Evolutionary conservation across 2,888 invertebrate species (phyloP), one percentile per base, ranked within the genome.

Genomic region (Scelioninae gen. 2): DNA sequence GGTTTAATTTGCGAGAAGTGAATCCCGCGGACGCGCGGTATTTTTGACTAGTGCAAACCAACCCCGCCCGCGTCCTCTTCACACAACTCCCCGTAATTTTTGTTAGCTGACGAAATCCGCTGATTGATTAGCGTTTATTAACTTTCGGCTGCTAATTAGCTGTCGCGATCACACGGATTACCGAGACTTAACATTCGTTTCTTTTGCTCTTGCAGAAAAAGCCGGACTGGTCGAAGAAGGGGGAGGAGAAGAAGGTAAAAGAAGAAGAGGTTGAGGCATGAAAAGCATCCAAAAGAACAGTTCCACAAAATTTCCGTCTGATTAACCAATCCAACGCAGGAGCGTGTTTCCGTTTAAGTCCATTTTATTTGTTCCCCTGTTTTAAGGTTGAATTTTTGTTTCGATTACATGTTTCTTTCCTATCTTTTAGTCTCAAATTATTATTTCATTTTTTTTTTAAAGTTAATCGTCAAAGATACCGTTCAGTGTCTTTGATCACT

Each of bases 211-310:
- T 90, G 84, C 93, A 95, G 94, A 95, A 95, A 90, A 96, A 96
- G 89, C 95, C 95, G 84, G 96, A 96, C 90, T 96, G 95, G 95
- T 95, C 95, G 87, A 96, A 96, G 91, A 94, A 94, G 87, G 94
- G 93, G 85, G 94, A 95, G 84, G 91, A 92, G 88, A 90, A 91
- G 89, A 94, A 94, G 92, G 91, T 91, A 89, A 93, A 93, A 90
- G 94, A 93, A 89, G 94, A 93, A 88, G 92, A 92, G 88, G 91
- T 91, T 87, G 94, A 94, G 89, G 94, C 94, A 92, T 94, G 92
- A 93, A 28, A 55, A 79, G 76, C 61, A 70, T 43, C 70, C 61
- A 55, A 71, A 67, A 11, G 60, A 73, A 70, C 72, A 57, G 68
- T 77, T 61, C 73, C 67, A 70, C 55, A 50, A 73, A 53, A 71